Conservation (phyloP, 2,113 vertebrate species). For the Campylorhamphus procurvoides region DNA sequence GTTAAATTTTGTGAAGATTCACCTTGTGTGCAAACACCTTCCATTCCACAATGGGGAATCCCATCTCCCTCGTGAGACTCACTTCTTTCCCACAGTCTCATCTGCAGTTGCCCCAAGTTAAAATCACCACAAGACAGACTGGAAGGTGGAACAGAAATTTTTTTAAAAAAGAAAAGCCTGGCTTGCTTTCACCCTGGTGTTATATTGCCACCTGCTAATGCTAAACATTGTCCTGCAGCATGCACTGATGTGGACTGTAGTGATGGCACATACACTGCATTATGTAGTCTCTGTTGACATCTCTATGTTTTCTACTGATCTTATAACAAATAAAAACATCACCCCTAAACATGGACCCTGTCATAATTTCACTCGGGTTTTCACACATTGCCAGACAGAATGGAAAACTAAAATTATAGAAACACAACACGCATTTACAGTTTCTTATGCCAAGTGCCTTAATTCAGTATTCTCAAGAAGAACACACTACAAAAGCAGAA, state of each 20-base stretch:
- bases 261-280: too few species aligned
- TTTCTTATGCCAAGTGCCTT: not conserved
- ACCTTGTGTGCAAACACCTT: accelerated
- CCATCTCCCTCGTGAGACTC: not conserved
- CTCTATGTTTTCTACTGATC: accelerated
- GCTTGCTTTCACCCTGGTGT: not conserved
- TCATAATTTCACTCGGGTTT: not conserved
- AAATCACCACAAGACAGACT: not conserved
- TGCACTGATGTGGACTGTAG: not conserved
- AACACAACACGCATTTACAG: not conserved
- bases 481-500: not conserved
- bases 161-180: not conserved
- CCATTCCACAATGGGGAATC: not conserved
- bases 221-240: not conserved
- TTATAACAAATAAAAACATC: not conserved
- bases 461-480: not conserved
- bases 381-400: not conserved
- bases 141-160: not conserved
- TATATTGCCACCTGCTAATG: not conserved
- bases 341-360: not conserved
- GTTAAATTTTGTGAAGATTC: not conserved
- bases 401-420: not conserved
- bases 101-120: not conserved
- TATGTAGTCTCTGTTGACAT: not conserved
- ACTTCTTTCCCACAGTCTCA: not conserved